These are phyloP conservation scores for Eupeodes latifasciatus DNA, from an alignment of 2,888 invertebrate species.

Conservation along the genomic window DNA sequence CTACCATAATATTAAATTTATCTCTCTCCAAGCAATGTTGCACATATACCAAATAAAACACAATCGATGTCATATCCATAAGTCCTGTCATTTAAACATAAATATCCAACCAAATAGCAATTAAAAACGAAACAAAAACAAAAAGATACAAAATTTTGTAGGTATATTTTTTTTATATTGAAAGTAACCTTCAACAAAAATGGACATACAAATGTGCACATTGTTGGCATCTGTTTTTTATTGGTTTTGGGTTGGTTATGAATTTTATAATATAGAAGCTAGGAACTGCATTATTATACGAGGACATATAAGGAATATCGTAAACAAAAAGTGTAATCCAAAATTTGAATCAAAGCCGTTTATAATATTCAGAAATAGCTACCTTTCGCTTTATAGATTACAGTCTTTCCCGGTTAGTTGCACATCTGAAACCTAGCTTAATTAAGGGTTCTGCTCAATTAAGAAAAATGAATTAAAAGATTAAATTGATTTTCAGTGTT, in stretches of 20 bases:
- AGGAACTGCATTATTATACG: not conserved
- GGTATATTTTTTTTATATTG: not conserved
- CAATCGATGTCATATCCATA: slow-evolving; percentile 5
- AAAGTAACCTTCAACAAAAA: slow-evolving; percentile 12
- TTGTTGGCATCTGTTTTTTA: slow-evolving; percentile 34
- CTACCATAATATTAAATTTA: slow-evolving; percentile 16
- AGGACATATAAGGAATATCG: not conserved
- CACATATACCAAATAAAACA: not conserved
- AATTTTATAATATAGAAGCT: not conserved
- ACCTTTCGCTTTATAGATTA: no score
- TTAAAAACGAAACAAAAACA: not conserved
- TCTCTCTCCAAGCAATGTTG: not conserved
- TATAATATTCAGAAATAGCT: no score
- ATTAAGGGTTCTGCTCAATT: no score
- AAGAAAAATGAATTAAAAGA: no score
- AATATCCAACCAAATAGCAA: slow-evolving; percentile 16
- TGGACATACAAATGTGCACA: slow-evolving; percentile 16
- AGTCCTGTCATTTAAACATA: slow-evolving; percentile 29
- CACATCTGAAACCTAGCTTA: no score
- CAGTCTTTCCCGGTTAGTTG: no score
- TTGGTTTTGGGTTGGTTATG: slow-evolving; percentile 1
- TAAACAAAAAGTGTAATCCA: not conserved
- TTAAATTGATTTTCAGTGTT: no score
- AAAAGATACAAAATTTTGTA: not conserved
- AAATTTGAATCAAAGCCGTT: not conserved